A percentile compares a stretch with the other conserved stretches of the same genome.
phyloP scores from a whole-genome alignment of 2,888 invertebrate species.

The Pyrgus malvae region DNA sequence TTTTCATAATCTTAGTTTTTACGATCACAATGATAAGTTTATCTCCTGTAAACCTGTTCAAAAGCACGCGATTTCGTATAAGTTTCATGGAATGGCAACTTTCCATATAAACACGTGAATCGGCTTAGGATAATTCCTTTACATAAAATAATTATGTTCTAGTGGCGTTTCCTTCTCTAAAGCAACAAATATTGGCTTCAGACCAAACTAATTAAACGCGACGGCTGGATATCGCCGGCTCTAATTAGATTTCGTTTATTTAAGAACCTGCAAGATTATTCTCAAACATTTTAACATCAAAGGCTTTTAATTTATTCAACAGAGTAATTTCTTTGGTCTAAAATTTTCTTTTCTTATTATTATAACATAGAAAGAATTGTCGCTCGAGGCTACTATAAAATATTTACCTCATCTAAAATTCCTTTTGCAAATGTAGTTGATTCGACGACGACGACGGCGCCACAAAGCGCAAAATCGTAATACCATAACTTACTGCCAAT shows the following conservation, averaged over 20 bases:
- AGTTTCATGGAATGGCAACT: too few relatives aligned
- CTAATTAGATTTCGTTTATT: slow-evolving; percentile 8
- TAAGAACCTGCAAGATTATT: slow-evolving; percentile 2
- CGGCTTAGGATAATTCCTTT: background rate
- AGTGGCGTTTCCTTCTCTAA: background rate
- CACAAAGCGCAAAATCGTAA: too few relatives aligned
- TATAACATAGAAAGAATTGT: background rate
- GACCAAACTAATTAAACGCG: background rate
- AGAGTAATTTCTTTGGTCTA: background rate
- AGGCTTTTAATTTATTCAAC: background rate
- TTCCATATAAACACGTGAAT: too few relatives aligned
- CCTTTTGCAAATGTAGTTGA: background rate
- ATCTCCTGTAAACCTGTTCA: too few relatives aligned
- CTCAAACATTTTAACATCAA: slow-evolving; percentile 8
- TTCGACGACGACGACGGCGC: too few relatives aligned
- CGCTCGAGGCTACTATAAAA: background rate
- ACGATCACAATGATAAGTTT: too few relatives aligned
- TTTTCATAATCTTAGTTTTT: too few relatives aligned
- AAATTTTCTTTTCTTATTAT: background rate
- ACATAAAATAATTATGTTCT: background rate
- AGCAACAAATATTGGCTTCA: background rate
- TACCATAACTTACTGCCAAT: too few relatives aligned
- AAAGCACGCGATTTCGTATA: too few relatives aligned
- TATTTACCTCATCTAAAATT: background rate
- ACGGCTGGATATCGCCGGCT: background rate